Percentiles rank a stretch among this genome's conserved stretches.
Evolutionary conservation across 2,797 vertebrate species (phyloP).

Genomic region (Heteromormyrus szaboi): DNA sequence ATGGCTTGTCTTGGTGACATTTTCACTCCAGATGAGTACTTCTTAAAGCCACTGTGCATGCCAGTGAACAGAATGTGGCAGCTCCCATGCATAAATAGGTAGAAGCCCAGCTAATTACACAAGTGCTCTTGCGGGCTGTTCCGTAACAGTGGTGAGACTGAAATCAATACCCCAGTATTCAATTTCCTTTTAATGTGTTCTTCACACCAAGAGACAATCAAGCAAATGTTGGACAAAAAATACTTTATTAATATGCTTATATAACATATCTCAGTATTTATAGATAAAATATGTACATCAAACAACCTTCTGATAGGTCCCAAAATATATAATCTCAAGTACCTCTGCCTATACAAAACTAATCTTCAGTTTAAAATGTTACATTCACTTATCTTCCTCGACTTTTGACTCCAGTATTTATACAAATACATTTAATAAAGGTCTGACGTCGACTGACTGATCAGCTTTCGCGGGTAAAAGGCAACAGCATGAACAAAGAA

Average conservation of each 20-base stretch:
- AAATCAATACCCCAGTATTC: constrained; percentile 24
- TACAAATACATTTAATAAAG: constrained; percentile 65
- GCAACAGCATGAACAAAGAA: constrained; percentile 75
- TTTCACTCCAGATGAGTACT: neutral
- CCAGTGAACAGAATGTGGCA: neutral
- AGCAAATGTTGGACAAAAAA: constrained; percentile 69
- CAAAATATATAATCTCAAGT: constrained; percentile 86
- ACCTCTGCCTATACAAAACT: constrained; percentile 87
- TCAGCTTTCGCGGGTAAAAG: constrained; percentile 78
- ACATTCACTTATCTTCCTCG: constrained; percentile 84
- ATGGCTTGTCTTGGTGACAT: neutral
- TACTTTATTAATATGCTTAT: constrained; percentile 87
- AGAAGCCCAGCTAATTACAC: neutral
- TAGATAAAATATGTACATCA: constrained; percentile 96
- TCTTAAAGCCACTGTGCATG: neutral
- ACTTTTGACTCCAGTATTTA: constrained; percentile 75
- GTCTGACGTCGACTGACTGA: constrained; percentile 66
- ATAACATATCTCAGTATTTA: constrained; percentile 85
- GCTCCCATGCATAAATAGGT: constrained; percentile 36
- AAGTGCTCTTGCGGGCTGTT: neutral
- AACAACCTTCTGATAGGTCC: constrained; percentile 79
- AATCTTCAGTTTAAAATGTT: constrained; percentile 73
- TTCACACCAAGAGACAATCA: constrained; percentile 40
- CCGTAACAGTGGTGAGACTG: neutral
- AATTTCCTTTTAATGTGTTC: constrained; percentile 32